These are phyloP conservation scores for Phocides pigmalion DNA, from an alignment of 1,140 invertebrate genomes.

Conservation along the genomic window DNA sequence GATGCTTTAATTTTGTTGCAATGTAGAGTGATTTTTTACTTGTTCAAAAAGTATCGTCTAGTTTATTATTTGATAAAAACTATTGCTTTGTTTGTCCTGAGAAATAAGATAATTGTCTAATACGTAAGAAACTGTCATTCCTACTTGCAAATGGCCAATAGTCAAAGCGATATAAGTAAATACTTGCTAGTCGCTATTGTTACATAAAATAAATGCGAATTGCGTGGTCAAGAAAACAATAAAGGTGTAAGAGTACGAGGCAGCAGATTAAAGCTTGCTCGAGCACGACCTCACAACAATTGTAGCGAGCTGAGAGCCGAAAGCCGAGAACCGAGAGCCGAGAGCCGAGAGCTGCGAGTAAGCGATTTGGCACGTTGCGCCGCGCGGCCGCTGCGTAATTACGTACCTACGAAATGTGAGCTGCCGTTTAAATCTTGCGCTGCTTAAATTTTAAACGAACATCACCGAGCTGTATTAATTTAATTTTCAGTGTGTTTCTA, in stretches of 20 bases:
- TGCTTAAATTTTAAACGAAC: constrained; percentile 77
- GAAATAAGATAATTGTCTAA: too few species aligned
- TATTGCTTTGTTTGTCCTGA: too few species aligned
- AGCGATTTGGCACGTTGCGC: constrained; percentile 79
- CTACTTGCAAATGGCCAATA: too few species aligned
- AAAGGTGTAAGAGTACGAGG: constrained; percentile 13
- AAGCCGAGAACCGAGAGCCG: constrained; percentile 40
- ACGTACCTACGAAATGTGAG: constrained; percentile 79
- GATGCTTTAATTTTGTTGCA: too few species aligned
- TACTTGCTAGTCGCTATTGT: not conserved
- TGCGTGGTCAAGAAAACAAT: constrained; percentile 24
- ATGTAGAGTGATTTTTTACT: too few species aligned
- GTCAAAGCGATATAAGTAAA: too few species aligned
- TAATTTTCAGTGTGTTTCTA: constrained; percentile 61
- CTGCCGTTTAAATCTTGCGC: constrained; percentile 78
- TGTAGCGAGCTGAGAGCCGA: constrained; percentile 8
- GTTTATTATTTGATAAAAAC: too few species aligned
- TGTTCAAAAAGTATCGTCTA: too few species aligned
- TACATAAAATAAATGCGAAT: constrained; percentile 9
- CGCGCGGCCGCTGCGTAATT: constrained; percentile 58
- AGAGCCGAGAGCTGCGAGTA: constrained; percentile 60
- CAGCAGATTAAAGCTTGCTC: constrained; percentile 20
- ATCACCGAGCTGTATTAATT: constrained; percentile 71
- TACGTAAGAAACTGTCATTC: too few species aligned
- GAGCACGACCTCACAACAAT: constrained; percentile 20